Evolutionary conservation across 2,888 invertebrate species (phyloP), one percentile per base, ranked within the genome.

Genomic region (Harpagoxenus sublaevis): DNA sequence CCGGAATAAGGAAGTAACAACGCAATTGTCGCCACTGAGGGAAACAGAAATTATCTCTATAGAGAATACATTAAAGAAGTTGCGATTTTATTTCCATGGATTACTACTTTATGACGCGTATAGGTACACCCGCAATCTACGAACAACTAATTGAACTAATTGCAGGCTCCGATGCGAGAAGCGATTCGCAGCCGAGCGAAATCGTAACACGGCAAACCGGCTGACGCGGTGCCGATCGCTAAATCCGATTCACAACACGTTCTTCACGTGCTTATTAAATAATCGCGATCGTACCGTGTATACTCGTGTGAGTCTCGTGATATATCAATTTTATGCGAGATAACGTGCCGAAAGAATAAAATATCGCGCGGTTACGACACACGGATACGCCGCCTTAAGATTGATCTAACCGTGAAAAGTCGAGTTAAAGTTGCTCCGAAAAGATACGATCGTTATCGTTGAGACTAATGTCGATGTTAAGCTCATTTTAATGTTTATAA

Each of bases 111-210:
- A 68, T 42, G 84, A 84, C 60, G 84, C 53, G 35, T 68, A 23
- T 23, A 23, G 23, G 23, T 23, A 68, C 84, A 74, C 68, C 83
- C 55, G 66, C 82, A 83, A 83, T 84, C 68, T 74, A 63, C 62
- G 53, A 68, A 85, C 53, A 75, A 63, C 84, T 83, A 85, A 85
- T 85, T 85, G 75, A 75, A 63, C 84, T 83, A 85, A 85, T 85
- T 85, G 75, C 66, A 57, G 83, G 63, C 55, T 73, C 70, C 51
- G 53, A 55, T 53, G 63, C 23, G 65, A 77, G 51, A 70, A 42
- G 78, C 81, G 68, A 75, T 51, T 74, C 62, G 45, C 45, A 8
- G 31, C 75, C 51, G 66, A 60, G 35, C 39, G 66, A 66, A 77
- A 77, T 65, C 66, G 53, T 65, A 77, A 15, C 18, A 10, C 65